Conservation (phyloP, 30 jellyfish, hydroid and myxozoan genomes). For the Hydra vulgaris region DNA sequence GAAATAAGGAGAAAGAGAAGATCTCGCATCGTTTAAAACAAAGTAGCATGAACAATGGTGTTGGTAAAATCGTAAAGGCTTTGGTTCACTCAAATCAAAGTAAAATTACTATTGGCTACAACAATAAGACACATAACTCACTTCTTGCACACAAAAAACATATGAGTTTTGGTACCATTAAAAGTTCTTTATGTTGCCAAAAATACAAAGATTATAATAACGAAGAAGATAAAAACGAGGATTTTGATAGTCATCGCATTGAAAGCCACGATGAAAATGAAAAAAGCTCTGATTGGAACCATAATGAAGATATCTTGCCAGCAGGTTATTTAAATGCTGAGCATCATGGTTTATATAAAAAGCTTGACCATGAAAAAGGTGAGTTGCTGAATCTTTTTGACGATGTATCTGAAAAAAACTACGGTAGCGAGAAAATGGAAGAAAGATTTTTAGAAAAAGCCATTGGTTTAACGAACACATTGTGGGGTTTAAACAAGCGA, state of each 20-base stretch:
- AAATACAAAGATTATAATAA: neutral
- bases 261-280: neutral
- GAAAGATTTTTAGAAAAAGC: conserved; percentile 20
- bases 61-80: no score
- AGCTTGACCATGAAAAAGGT: conserved; percentile 16
- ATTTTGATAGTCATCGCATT: neutral
- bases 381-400: conserved; percentile 13
- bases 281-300: neutral
- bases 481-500: conserved; percentile 24
- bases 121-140: no score
- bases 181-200: neutral
- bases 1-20: neutral
- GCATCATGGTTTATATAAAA: conserved; percentile 3
- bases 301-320: neutral
- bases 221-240: neutral
- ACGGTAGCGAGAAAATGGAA: neutral
- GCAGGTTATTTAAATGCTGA: neutral
- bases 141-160: no score
- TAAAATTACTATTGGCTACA: no score
- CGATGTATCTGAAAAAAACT: conserved; percentile 6
- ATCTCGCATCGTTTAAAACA: neutral
- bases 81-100: no score
- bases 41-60: no score
- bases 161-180: neutral
- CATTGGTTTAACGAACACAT: neutral